These are phyloP conservation scores for Naja naja DNA, from an alignment of 2,113 vertebrate species.

Conservation along the genomic window DNA sequence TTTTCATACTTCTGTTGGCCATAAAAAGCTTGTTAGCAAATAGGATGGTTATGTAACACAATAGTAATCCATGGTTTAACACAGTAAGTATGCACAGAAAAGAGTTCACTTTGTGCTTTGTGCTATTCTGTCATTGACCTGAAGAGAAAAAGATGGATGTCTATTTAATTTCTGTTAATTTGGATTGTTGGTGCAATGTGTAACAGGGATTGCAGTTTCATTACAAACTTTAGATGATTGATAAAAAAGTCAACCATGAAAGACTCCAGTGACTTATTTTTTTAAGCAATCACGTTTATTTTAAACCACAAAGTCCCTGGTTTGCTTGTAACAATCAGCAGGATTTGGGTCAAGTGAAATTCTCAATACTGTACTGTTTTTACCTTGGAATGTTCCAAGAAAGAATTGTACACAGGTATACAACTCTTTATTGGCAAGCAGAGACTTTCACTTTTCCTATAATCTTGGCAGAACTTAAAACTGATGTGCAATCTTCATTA, in stretches of 20 bases:
- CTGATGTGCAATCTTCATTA: neutral
- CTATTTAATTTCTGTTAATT: neutral
- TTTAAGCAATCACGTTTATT: neutral
- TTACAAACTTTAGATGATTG: neutral
- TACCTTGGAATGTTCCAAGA: neutral
- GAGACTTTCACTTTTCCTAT: neutral
- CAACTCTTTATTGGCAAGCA: neutral
- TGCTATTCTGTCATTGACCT: neutral
- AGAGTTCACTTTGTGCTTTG: neutral
- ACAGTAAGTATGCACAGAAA: neutral
- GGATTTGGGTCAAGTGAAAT: neutral
- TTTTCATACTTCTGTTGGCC: neutral
- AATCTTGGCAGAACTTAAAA: slow-evolving; percentile 18
- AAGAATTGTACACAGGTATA: neutral
- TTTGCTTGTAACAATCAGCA: neutral
- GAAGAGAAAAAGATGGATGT: neutral
- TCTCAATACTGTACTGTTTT: neutral
- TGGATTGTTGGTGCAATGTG: neutral
- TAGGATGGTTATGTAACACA: neutral
- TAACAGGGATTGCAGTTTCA: neutral
- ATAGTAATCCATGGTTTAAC: neutral
- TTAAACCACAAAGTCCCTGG: neutral
- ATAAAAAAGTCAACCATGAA: neutral
- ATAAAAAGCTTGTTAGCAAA: neutral
- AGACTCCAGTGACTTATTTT: neutral